Conservation (phyloP, 2,888 invertebrate species). For the Incurvaria masculella region DNA sequence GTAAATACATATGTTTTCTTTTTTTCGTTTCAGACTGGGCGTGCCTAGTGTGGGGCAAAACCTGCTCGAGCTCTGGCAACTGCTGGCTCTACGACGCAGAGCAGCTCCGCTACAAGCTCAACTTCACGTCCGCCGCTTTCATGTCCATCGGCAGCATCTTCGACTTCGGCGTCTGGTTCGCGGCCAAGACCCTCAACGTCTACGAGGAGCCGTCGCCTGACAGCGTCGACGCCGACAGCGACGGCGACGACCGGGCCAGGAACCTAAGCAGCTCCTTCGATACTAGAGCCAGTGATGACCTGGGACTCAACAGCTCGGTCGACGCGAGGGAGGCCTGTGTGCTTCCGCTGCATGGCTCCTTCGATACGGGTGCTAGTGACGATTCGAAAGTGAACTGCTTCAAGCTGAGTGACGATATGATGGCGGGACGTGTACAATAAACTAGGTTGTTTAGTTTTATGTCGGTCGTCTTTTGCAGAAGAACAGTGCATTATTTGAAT, state of each 20-base stretch:
- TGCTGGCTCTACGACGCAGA: slow-evolving; percentile 73
- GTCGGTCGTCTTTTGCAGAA: too few species aligned
- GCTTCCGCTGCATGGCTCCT: background rate
- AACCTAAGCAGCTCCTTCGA: too few species aligned
- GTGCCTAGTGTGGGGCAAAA: slow-evolving; percentile 72
- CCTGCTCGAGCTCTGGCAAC: slow-evolving; percentile 65
- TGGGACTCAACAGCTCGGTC: background rate
- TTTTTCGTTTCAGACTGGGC: slow-evolving; percentile 53
- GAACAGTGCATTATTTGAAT: too few species aligned
- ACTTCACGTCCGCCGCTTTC: slow-evolving; percentile 64
- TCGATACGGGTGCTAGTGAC: background rate
- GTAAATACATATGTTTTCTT: too few species aligned
- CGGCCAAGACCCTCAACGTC: slow-evolving; percentile 64
- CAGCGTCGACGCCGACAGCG: background rate
- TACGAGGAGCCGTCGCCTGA: slow-evolving; percentile 57
- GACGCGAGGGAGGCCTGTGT: background rate
- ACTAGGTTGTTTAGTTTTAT: too few species aligned
- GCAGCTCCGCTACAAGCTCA: slow-evolving; percentile 49
- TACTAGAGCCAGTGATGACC: background rate
- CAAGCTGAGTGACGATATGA: background rate
- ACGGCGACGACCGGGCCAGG: background rate
- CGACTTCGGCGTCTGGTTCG: slow-evolving; percentile 66
- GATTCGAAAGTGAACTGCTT: background rate
- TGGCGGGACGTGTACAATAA: too few species aligned
- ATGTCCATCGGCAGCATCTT: slow-evolving; percentile 62